Base-by-base conservation (phyloP, 2,888 invertebrate species). In the Parascotia fuliginaria region DNA sequence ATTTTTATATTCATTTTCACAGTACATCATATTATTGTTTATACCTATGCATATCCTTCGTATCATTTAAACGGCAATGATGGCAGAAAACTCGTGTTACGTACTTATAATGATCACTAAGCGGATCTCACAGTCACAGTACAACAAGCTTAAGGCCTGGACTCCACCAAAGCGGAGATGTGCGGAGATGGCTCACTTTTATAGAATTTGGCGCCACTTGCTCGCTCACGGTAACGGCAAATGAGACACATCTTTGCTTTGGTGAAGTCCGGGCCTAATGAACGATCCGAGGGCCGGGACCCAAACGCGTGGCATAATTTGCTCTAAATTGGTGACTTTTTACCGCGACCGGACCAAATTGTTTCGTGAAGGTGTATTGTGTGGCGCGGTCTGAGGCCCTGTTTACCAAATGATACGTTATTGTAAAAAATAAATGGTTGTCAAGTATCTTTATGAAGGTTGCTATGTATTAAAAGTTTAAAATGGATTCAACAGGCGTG, bases 241-340 rank as follows among this genome's bases (percentile, higher is more conserved):
- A n/a, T n/a, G n/a, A n/a, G n/a, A n/a, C n/a, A n/a, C n/a, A n/a
- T n/a, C n/a, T n/a, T n/a, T n/a, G n/a, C n/a, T n/a, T n/a, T n/a
- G n/a, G n/a, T n/a, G n/a, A n/a, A n/a, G n/a, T n/a, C n/a, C n/a
- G n/a, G n/a, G n/a, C n/a, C n/a, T n/a, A n/a, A n/a, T n/a, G n/a
- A n/a, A n/a, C n/a, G n/a, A n/a, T n/a, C n/a, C n/a, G 33, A 16
- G 32, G 41, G 38, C 12, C 11, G 16, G 9, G 9, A 28, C 33
- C 37, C 11, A 42, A 52, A 46, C 34, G n/a, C 7, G 12, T 14
- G 13, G 24, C 38, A 51, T 41, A 43, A 45, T 49, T 38, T 50
- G 14, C 19, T 53, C 42, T 22, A 44, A 47, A 45, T 41, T 32
- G 5, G 31, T n/a, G 55, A 61, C 32, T 52, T 44, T 50, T 51